These are phyloP conservation scores for Nomada fucata DNA, from an alignment of 2,888 invertebrate genomes.

Conservation along the genomic window DNA sequence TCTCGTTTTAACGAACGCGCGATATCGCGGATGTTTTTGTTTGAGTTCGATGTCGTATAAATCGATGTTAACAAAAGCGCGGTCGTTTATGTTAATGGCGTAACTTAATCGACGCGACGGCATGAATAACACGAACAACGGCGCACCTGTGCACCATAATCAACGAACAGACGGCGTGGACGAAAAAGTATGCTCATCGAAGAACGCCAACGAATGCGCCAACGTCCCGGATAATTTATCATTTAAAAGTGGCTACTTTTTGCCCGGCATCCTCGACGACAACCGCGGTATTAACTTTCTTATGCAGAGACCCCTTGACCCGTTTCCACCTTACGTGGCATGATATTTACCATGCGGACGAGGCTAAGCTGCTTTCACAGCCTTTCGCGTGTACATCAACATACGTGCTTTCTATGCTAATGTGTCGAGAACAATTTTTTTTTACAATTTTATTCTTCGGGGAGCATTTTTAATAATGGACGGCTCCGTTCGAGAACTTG, in stretches of 20 bases:
- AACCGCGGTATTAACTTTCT: conserved; percentile 67
- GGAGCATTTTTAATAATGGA: background rate
- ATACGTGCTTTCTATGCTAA: background rate
- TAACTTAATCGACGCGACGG: conserved; percentile 26
- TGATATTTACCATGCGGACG: conserved; percentile 9
- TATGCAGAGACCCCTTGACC: conserved; percentile 60
- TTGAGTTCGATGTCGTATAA: conserved; percentile 35
- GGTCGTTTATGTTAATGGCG: conserved; percentile 49
- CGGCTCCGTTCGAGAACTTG: too few species aligned
- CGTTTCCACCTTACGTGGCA: conserved; percentile 54
- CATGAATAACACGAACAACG: conserved; percentile 18
- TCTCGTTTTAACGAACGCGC: conserved; percentile 29
- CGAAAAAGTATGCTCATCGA: conserved; percentile 27
- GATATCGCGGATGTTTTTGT: conserved; percentile 37
- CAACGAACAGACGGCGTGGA: background rate
- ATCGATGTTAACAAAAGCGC: conserved; percentile 24
- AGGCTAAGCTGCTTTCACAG: background rate
- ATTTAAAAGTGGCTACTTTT: conserved; percentile 65
- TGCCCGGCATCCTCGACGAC: conserved; percentile 49
- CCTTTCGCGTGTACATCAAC: background rate
- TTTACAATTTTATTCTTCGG: background rate
- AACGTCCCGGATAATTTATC: conserved; percentile 64
- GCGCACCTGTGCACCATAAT: conserved; percentile 30
- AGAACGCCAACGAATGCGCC: conserved; percentile 20
- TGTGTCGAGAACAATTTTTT: background rate